Percentiles rank a stretch among this genome's conserved stretches.
phyloP scores from a whole-genome alignment of 2,113 vertebrate species.

The Picathartes gymnocephalus region DNA sequence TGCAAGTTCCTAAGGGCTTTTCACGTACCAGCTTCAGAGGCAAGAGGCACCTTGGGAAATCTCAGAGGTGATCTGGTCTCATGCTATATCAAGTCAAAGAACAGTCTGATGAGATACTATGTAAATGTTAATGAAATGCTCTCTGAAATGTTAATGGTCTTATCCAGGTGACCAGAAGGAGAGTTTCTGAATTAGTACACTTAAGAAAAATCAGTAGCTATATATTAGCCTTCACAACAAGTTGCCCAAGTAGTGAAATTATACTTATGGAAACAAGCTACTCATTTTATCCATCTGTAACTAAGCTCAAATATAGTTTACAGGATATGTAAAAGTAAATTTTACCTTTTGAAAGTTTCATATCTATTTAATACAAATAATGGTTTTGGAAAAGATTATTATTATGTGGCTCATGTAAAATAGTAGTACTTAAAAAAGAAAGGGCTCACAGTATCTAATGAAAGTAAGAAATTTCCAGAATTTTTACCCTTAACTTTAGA shows the following conservation, averaged over 20 bases:
- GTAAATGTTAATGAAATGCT: conserved; percentile 55
- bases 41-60: conserved; percentile 35
- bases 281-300: not conserved
- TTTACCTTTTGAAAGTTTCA: not conserved
- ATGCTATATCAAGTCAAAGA: conserved; percentile 16
- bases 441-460: not conserved
- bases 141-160: conserved; percentile 45
- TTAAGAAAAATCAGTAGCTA: not conserved
- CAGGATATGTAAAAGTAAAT: not conserved
- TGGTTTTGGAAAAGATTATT: not conserved
- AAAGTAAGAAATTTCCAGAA: not conserved
- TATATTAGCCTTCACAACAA: not conserved
- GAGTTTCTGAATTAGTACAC: not conserved
- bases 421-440: not conserved
- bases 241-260: not conserved
- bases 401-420: not conserved
- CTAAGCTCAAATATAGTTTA: not conserved
- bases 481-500: not conserved
- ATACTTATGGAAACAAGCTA: not conserved
- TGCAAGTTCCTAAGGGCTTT: not conserved
- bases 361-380: not conserved
- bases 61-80: conserved; percentile 16
- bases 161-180: conserved; percentile 30
- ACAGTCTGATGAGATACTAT: conserved; percentile 16
- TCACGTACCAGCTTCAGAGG: conserved; percentile 23